Percentiles rank a stretch among this genome's conserved stretches.
Conservation (phyloP, 2,113 vertebrate genomes). For the Trachemys scripta region DNA sequence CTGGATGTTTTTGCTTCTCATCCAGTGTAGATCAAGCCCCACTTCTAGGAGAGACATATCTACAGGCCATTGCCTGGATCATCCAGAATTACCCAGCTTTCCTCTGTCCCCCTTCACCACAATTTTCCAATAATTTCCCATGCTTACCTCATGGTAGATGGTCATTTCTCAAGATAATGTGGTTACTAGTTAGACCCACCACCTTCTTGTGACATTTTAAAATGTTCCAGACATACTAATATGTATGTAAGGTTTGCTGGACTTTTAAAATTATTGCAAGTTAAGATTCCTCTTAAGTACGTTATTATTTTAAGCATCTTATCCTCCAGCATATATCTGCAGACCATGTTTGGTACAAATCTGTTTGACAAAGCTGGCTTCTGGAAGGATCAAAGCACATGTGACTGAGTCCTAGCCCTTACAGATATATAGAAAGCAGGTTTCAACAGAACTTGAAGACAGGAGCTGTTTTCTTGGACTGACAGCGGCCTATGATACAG, state of each 20-base stretch:
- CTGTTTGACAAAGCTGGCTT: no score
- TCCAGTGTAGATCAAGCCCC: accelerated
- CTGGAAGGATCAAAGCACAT: not conserved
- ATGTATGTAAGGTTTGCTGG: not conserved
- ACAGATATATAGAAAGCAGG: not conserved
- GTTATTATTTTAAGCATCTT: not conserved
- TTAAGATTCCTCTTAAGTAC: not conserved
- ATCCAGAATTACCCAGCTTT: accelerated
- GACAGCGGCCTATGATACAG: not conserved
- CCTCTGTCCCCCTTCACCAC: not conserved
- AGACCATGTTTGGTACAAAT: no score
- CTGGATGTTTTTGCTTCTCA: not conserved
- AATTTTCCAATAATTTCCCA: not conserved
- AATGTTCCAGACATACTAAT: not conserved
- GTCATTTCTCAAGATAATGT: not conserved
- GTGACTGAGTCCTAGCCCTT: not conserved
- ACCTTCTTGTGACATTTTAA: not conserved
- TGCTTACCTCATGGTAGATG: not conserved
- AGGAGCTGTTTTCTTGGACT: not conserved
- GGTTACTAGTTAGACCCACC: not conserved
- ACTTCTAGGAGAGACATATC: not conserved
- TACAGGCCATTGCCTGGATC: not conserved
- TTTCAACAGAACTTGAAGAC: not conserved
- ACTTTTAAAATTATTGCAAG: not conserved
- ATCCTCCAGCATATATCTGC: no score